Base-by-base conservation (phyloP, 2,888 invertebrate genomes). In the Tenodera sinensis region DNA sequence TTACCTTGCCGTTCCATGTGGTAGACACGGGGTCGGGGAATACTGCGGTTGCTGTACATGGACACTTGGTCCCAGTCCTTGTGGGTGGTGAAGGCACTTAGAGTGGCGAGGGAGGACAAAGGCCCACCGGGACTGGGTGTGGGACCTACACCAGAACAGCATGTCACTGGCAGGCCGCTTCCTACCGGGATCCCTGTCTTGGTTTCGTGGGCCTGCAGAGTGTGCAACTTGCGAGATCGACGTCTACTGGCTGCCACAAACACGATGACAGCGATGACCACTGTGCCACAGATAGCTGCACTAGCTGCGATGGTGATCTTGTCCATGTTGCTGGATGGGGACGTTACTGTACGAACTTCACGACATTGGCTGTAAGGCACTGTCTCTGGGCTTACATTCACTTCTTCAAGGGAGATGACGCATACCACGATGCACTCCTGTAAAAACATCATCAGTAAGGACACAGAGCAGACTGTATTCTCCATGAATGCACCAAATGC, bases 401-500 rank as follows among this genome's bases (percentile, higher is more conserved):
- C 96, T 93, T 98, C 98, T 93, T 98, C 98, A 91, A 98, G 94
- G 89, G 98, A 98, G 91, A 98, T 97, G 90, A 98, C 98, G 94
- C 98, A 98, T 90, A 98, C 98, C 91, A 98, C 96, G 91, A 98
- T 97, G 93, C 98, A 98, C 94, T 98, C 98, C 96, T 98, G 94
- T 42, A 42, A 90, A 89, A 81, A 83, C 87, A 71, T 8, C 4
- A 34, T 34, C 4, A 42, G 8, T 34, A 42, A 42, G 42, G 0
- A 12, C 2, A 12, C 12, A 42, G 42, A 12, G 34, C 7, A 34
- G 34, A 4, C 3, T 4, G 4, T 30, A 4, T 30, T 30, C 4
- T 30, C 30, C 4, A 30, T 30, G 30, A 30, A 30, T 30, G 4
- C 30, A 30, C 30, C n/a, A n/a, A n/a, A n/a, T 30, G 30, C 30